Evolutionary conservation across 2,113 vertebrate genomes (phyloP).

Genomic region (Rissa tridactyla): DNA sequence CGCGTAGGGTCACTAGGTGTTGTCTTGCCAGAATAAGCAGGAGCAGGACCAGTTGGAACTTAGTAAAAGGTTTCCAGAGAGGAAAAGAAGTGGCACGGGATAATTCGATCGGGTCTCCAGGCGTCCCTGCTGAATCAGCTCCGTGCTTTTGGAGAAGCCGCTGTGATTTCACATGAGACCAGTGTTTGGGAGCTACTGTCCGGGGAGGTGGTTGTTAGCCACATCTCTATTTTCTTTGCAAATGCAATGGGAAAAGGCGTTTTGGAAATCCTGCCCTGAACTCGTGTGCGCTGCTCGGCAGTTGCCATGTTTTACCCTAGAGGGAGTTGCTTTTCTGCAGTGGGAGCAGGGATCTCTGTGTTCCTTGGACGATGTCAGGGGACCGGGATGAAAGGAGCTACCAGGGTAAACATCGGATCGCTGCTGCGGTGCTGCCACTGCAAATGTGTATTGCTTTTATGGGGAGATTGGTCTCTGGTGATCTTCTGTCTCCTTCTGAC

Average conservation of each 20-base stretch:
- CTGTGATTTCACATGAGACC: neutral
- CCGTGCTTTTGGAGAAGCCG: neutral
- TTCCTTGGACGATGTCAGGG: conserved; percentile 8
- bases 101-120: neutral
- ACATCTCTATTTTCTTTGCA: neutral
- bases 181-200: neutral
- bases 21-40: neutral
- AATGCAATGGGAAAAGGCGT: neutral
- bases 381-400: neutral
- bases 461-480: neutral
- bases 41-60: neutral
- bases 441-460: neutral
- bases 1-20: neutral
- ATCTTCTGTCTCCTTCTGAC: neutral
- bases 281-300: neutral
- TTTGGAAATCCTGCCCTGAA: neutral
- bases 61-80: neutral
- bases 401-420: neutral
- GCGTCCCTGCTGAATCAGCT: neutral
- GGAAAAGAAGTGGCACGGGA: neutral
- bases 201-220: neutral
- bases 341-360: conserved; percentile 26
- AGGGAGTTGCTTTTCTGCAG: conserved; percentile 69
- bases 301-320: conserved; percentile 66
- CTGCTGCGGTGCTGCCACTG: neutral